These are phyloP conservation scores for Myxocyprinus asiaticus DNA, from an alignment of 2,113 vertebrate genomes.

Conservation along the genomic window DNA sequence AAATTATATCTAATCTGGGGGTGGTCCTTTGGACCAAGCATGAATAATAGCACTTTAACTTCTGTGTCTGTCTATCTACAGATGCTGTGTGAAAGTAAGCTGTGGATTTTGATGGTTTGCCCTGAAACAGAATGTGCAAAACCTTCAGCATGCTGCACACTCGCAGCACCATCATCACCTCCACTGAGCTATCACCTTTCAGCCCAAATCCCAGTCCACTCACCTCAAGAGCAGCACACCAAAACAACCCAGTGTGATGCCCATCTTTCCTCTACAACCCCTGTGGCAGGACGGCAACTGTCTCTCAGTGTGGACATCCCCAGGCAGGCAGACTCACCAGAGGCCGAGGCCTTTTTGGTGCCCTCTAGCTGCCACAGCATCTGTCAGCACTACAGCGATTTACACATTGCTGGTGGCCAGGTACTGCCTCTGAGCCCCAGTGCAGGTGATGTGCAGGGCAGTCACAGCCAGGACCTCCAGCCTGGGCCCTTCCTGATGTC, in stretches of 20 bases:
- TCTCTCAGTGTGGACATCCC: constrained; percentile 70
- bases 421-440: constrained; percentile 82
- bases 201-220: constrained; percentile 56
- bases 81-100: constrained; percentile 91
- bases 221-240: constrained; percentile 61
- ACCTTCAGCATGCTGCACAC: constrained; percentile 36
- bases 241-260: background rate
- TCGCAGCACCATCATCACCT: constrained; percentile 58
- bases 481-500: constrained; percentile 86
- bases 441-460: constrained; percentile 70
- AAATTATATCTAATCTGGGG: background rate
- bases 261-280: constrained; percentile 20
- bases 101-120: constrained; percentile 78
- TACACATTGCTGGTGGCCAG: constrained; percentile 91
- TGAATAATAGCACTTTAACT: background rate
- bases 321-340: constrained; percentile 57
- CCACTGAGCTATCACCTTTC: constrained; percentile 40
- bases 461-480: constrained; percentile 67
- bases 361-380: constrained; percentile 93
- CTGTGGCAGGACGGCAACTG: constrained; percentile 57
- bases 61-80: constrained; percentile 12
- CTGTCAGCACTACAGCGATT: constrained; percentile 92
- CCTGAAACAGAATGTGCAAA: constrained; percentile 60
- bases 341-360: constrained; percentile 84
- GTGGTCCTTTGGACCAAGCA: background rate